Evolutionary conservation across 2,888 invertebrate species (phyloP).

Genomic region (Exephanes ischioxanthus): DNA sequence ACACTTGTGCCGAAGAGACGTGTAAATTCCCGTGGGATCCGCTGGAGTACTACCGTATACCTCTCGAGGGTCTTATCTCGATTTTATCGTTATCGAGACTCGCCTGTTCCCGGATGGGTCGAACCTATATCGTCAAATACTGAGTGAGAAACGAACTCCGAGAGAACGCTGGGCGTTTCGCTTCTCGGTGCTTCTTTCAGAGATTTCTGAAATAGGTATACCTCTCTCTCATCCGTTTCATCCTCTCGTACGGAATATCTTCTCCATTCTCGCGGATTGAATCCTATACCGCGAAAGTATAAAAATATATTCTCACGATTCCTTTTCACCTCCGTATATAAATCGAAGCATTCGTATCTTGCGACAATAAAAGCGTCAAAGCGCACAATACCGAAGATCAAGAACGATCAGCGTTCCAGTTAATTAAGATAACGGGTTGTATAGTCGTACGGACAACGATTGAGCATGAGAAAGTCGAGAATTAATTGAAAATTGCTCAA

Average conservation of each 20-base stretch:
- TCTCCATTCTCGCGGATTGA: constrained; percentile 61
- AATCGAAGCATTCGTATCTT: not conserved
- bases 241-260: constrained; percentile 27
- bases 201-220: constrained; percentile 59
- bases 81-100: constrained; percentile 69
- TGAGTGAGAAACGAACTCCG: constrained; percentile 33
- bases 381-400: not conserved
- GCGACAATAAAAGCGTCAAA: not conserved
- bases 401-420: not conserved
- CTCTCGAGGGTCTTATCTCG: constrained; percentile 67
- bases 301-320: constrained; percentile 46
- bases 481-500: constrained; percentile 16
- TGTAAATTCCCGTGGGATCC: constrained; percentile 59
- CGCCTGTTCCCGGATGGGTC: constrained; percentile 56
- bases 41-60: constrained; percentile 31
- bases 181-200: constrained; percentile 30
- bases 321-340: not conserved
- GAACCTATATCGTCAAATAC: constrained; percentile 56
- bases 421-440: not conserved
- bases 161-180: constrained; percentile 33
- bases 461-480: not conserved
- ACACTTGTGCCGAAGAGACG: constrained; percentile 31
- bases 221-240: constrained; percentile 38
- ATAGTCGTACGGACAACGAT: constrained; percentile 6
- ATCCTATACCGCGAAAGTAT: constrained; percentile 45